Evolutionary conservation across 2,888 invertebrate genomes (phyloP).

Genomic region (Myathropa florea): DNA sequence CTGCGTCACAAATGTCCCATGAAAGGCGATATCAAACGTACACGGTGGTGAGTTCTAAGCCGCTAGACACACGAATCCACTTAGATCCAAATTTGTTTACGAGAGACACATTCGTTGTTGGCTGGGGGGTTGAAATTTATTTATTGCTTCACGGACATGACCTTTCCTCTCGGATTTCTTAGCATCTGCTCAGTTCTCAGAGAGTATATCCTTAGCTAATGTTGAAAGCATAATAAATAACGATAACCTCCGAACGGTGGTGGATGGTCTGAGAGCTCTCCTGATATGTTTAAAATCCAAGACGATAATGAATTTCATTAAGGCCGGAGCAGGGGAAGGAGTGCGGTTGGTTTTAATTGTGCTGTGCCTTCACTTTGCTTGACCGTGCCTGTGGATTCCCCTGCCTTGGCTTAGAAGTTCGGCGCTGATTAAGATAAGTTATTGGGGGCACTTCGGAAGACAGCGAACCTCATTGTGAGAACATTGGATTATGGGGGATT

Average conservation of each 20-base stretch:
- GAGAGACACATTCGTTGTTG: background rate
- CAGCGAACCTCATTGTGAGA: background rate
- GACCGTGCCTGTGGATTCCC: background rate
- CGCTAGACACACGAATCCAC: conserved; percentile 14
- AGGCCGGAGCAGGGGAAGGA: background rate
- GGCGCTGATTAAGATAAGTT: background rate
- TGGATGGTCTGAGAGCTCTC: background rate
- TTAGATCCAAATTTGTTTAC: conserved; percentile 7
- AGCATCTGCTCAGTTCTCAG: conserved; percentile 32
- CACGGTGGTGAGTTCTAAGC: background rate
- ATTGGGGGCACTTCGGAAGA: background rate
- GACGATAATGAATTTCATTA: conserved; percentile 13
- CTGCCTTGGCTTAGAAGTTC: background rate
- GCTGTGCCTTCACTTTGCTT: background rate
- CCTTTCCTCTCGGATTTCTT: background rate
- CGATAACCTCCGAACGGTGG: background rate
- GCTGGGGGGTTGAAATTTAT: conserved; percentile 9
- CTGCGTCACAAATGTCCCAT: background rate
- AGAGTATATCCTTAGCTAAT: background rate
- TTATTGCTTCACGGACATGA: conserved; percentile 22
- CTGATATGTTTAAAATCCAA: background rate
- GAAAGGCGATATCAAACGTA: background rate
- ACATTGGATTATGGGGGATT: background rate
- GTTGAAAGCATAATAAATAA: conserved; percentile 16
- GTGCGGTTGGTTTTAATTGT: background rate